Percentiles rank a stretch among this genome's conserved stretches.
phyloP scores from a whole-genome alignment of 1,140 invertebrate genomes.

The Cataglyphis hispanica region DNA sequence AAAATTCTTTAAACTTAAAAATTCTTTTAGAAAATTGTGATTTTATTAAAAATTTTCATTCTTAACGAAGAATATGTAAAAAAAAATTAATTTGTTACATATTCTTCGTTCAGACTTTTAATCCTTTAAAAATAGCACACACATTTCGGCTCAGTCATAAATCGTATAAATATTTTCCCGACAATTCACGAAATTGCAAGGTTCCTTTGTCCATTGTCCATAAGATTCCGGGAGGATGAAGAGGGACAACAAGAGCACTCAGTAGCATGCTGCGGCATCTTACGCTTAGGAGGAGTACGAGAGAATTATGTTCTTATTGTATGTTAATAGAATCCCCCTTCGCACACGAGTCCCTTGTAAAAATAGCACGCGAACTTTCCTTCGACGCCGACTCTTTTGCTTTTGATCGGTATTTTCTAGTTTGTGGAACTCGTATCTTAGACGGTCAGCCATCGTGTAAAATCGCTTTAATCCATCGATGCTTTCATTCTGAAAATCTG shows the following conservation, averaged over 20 bases:
- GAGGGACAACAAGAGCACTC: slow-evolving; percentile 26
- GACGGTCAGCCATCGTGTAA: slow-evolving; percentile 51
- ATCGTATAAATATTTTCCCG: slow-evolving; percentile 32
- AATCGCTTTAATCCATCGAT: slow-evolving; percentile 57
- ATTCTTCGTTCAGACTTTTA: neutral
- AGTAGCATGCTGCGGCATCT: slow-evolving; percentile 68
- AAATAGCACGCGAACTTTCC: slow-evolving; percentile 68
- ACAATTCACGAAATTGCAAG: slow-evolving; percentile 65
- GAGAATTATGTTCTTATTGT: slow-evolving; percentile 78
- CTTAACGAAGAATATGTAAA: too few species aligned
- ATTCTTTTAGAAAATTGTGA: too few species aligned
- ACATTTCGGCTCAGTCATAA: slow-evolving; percentile 23
- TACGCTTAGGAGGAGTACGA: slow-evolving; percentile 64
- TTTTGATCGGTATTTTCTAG: slow-evolving; percentile 72
- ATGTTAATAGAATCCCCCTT: slow-evolving; percentile 74
- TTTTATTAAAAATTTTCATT: too few species aligned
- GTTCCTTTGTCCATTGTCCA: slow-evolving; percentile 64
- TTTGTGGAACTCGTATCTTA: slow-evolving; percentile 73
- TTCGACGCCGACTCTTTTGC: slow-evolving; percentile 35
- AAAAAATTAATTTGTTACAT: too few species aligned
- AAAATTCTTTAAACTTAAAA: too few species aligned
- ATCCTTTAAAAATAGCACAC: neutral
- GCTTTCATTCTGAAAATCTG: slow-evolving; percentile 63
- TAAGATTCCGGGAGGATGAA: slow-evolving; percentile 10
- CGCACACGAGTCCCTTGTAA: slow-evolving; percentile 67